Conservation (phyloP, 2,113 vertebrate genomes). For the Corythornis vintsioides region DNA sequence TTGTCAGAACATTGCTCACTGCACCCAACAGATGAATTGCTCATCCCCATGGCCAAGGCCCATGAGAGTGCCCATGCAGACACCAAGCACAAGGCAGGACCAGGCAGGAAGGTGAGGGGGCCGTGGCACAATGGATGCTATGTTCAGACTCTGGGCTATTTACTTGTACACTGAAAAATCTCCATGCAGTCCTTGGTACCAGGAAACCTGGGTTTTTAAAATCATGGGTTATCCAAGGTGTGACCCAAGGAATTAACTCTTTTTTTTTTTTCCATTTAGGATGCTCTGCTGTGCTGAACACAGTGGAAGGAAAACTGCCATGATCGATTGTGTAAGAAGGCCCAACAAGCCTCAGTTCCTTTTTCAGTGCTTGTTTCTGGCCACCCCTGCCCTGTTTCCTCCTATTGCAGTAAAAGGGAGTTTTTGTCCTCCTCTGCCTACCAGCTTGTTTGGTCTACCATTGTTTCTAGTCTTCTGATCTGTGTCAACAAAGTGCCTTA, state of each 20-base stretch:
- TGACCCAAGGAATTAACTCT: neutral
- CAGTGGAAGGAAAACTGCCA: neutral
- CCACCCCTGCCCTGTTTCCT: neutral
- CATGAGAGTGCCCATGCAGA: rapidly evolving
- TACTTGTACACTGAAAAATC: neutral
- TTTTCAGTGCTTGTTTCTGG: neutral
- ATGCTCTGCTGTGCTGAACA: neutral
- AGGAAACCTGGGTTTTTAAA: neutral
- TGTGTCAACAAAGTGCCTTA: neutral
- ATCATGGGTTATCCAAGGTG: neutral
- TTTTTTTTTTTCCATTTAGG: neutral
- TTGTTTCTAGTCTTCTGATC: neutral
- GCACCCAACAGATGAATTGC: neutral
- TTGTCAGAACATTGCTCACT: neutral
- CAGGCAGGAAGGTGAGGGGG: neutral
- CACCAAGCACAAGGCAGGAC: neutral
- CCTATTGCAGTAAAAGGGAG: neutral
- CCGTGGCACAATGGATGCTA: neutral
- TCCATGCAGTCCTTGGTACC: neutral
- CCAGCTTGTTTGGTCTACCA: neutral
- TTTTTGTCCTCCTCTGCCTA: neutral
- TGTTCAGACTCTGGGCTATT: neutral
- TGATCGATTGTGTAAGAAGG: neutral
- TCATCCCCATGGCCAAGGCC: neutral
- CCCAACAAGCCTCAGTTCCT: neutral